Base-by-base conservation (phyloP, 2,888 invertebrate species). In the Trachelus tabidus region DNA sequence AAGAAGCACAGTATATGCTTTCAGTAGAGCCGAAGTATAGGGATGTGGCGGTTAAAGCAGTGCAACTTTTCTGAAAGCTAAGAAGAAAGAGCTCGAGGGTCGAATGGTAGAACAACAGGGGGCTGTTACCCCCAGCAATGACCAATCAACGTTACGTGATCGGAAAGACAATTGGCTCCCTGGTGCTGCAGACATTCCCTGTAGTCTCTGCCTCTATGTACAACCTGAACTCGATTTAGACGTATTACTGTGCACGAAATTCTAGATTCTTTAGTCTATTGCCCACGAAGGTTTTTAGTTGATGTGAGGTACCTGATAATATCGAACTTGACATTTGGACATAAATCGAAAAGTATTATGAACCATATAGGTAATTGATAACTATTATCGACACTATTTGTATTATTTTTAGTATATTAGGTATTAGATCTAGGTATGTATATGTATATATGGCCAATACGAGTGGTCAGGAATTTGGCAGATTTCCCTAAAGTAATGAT, bases 71-170 rank as follows among this genome's bases (percentile, higher is more conserved):
- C 56, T 56, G 56, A 23, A 23, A 56, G 56, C 56, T 23, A 56
- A 56, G 56, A 15, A 23, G 9, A 56, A 56, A 23, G 56, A 56
- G 23, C 56, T 23, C 15, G 11, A 31, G 71, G 71, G 71, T 71
- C 11, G 71, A 71, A 71, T 31, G 71, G 30, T 71, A 33, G 71
- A 71, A 71, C 75, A 68, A 40, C 73, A 75, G 79, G 75, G 79
- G 79, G 73, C 79, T 76, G 80, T 75, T 77, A 81, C 78, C 77
- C 73, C 75, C 80, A 83, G 82, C 76, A 83, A 77, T 78, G 79
- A 81, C 83, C 83, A 84, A 87, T 86, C 84, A 84, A 81, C 78
- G 73, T 78, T 77, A 83, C 85, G 85, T 87, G 87, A 85, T 83
- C 82, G 83, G 82, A 86, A 85, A 85, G 77, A 75, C 74, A 79